Conservation (phyloP, 2,888 invertebrate genomes). For the Drosophila melanosoma region DNA sequence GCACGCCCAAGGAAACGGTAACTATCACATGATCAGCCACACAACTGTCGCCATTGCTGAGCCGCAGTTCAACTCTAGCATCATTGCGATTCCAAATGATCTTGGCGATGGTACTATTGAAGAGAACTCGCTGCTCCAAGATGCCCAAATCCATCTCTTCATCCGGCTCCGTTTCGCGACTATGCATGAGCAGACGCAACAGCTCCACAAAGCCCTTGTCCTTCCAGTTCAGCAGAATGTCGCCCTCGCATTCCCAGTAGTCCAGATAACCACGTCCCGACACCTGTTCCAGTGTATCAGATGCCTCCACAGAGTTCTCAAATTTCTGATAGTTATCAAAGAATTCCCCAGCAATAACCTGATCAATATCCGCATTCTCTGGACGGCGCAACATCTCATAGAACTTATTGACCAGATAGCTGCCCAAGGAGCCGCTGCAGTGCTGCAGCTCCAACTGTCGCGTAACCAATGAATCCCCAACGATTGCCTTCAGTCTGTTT, state of each 20-base stretch:
- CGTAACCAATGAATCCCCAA: conserved; percentile 84
- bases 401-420: conserved; percentile 82
- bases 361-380: conserved; percentile 84
- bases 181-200: conserved; percentile 88
- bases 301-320: conserved; percentile 86
- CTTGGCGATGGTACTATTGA: conserved; percentile 71
- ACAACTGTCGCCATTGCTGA: conserved; percentile 84
- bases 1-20: conserved; percentile 87
- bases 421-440: conserved; percentile 82
- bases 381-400: conserved; percentile 79
- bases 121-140: conserved; percentile 82
- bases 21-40: conserved; percentile 88
- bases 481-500: conserved; percentile 84
- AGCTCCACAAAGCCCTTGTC: conserved; percentile 89
- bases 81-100: conserved; percentile 82
- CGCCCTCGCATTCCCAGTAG: conserved; percentile 90
- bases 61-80: conserved; percentile 71
- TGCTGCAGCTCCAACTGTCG: conserved; percentile 82
- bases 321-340: conserved; percentile 88
- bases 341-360: conserved; percentile 86
- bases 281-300: conserved; percentile 88
- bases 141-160: conserved; percentile 71
- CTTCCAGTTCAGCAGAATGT: conserved; percentile 90
- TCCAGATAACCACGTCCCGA: conserved; percentile 88
- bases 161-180: conserved; percentile 42